Conservation (phyloP, 1,140 invertebrate species). For the Drosophila triauraria region DNA sequence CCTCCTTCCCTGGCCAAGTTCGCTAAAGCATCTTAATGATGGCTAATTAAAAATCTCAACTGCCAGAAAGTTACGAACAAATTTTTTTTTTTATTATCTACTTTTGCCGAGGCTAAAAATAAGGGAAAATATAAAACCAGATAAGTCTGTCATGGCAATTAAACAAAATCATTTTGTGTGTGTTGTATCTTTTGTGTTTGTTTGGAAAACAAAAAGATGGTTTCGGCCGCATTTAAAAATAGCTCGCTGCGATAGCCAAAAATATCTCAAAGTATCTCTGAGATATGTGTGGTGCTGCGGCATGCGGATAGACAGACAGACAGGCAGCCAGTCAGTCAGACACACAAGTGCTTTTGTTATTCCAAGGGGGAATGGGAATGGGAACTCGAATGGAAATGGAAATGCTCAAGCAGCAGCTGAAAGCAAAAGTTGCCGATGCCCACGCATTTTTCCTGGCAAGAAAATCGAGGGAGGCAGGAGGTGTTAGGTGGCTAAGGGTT, state of each 20-base stretch:
- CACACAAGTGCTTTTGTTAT: slow-evolving; percentile 67
- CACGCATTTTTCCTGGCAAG: slow-evolving; percentile 35
- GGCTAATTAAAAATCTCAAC: slow-evolving; percentile 77
- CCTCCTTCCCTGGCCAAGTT: slow-evolving; percentile 15
- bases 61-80: slow-evolving; percentile 57
- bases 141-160: slow-evolving; percentile 70
- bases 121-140: slow-evolving; percentile 45
- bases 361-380: slow-evolving; percentile 50
- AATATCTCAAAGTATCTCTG: slow-evolving; percentile 64
- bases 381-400: slow-evolving; percentile 46
- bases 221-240: slow-evolving; percentile 63
- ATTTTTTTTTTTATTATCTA: slow-evolving; percentile 46
- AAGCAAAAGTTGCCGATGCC: slow-evolving; percentile 71
- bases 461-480: slow-evolving; percentile 4
- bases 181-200: slow-evolving; percentile 49
- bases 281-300: slow-evolving; percentile 48
- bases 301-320: slow-evolving; percentile 51
- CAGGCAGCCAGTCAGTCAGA: slow-evolving; percentile 45
- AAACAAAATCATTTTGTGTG: slow-evolving; percentile 58
- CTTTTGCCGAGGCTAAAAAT: slow-evolving; percentile 17
- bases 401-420: slow-evolving; percentile 69
- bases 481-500: slow-evolving; percentile 3
- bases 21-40: slow-evolving; percentile 60
- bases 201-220: slow-evolving; percentile 73
- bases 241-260: slow-evolving; percentile 62